phyloP scores from a whole-genome alignment of 2,797 vertebrate species.

The Podarcis lilfordi region DNA sequence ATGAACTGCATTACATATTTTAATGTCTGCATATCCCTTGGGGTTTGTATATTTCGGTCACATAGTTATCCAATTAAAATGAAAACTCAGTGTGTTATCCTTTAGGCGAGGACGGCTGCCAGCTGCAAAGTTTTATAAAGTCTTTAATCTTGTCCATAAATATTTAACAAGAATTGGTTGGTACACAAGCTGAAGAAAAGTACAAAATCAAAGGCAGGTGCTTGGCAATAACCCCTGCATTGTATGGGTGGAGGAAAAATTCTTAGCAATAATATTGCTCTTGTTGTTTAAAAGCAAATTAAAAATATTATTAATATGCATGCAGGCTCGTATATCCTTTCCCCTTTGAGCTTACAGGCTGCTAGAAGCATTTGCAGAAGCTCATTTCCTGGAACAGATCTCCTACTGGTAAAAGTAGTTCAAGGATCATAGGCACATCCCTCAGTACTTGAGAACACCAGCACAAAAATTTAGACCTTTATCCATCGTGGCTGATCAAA shows the following conservation, averaged over 20 bases:
- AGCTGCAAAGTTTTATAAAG: constrained; percentile 82
- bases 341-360: constrained; percentile 40
- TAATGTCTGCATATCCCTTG: constrained; percentile 73
- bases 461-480: neutral
- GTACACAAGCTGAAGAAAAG: constrained; percentile 78
- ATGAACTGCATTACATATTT: constrained; percentile 76
- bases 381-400: neutral
- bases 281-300: constrained; percentile 50
- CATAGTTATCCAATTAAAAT: constrained; percentile 84
- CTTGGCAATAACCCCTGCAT: constrained; percentile 69
- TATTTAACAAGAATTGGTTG: constrained; percentile 83
- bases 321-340: constrained; percentile 41
- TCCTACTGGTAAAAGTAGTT: neutral
- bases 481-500: neutral
- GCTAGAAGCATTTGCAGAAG: neutral
- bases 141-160: constrained; percentile 85
- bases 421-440: too few species aligned
- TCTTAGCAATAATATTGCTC: constrained; percentile 55
- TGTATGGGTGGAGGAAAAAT: constrained; percentile 63
- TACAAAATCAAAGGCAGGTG: constrained; percentile 77
- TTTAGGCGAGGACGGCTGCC: constrained; percentile 80
- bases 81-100: constrained; percentile 77
- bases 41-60: constrained; percentile 78
- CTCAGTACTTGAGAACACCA: too few species aligned
- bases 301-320: constrained; percentile 68